A percentile compares a stretch with the other conserved stretches of the same genome.
These are phyloP conservation scores for Oriolus oriolus DNA, from an alignment of 2,113 vertebrate genomes.

Conservation along the genomic window DNA sequence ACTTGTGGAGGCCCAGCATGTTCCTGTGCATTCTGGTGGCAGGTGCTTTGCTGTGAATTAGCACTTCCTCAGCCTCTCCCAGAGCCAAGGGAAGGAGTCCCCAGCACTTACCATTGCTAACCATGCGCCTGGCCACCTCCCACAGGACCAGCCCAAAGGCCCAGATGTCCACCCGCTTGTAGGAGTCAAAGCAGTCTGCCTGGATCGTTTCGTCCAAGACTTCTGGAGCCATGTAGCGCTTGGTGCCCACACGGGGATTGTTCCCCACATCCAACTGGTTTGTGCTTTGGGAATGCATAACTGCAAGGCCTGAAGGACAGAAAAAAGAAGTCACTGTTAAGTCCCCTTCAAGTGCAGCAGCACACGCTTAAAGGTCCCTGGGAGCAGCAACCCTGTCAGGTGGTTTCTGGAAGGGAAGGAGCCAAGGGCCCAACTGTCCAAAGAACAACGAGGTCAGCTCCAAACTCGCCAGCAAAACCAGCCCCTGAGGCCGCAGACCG, in stretches of 20 bases:
- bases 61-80: rapidly evolving
- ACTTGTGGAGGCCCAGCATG: neutral
- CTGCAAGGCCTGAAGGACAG: conserved; percentile 82
- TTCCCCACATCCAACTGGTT: conserved; percentile 96
- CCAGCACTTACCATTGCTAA: conserved; percentile 89
- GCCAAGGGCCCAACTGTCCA: neutral
- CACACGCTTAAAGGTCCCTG: rapidly evolving
- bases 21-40: rapidly evolving
- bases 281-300: conserved; percentile 98
- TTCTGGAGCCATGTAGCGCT: conserved; percentile 98
- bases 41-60: rapidly evolving
- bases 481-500: neutral
- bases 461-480: neutral
- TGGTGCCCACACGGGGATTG: conserved; percentile 97
- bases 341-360: rapidly evolving
- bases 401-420: neutral
- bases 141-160: conserved; percentile 96
- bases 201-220: conserved; percentile 95
- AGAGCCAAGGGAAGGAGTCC: rapidly evolving
- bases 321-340: rapidly evolving
- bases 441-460: neutral
- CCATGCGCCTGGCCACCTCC: conserved; percentile 93
- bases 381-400: neutral
- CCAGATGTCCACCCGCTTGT: conserved; percentile 96
- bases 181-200: conserved; percentile 96